Evolutionary conservation across 2,888 invertebrate species (phyloP), one percentile per base, ranked within the genome.

Genomic region (Eupithecia subumbrata): DNA sequence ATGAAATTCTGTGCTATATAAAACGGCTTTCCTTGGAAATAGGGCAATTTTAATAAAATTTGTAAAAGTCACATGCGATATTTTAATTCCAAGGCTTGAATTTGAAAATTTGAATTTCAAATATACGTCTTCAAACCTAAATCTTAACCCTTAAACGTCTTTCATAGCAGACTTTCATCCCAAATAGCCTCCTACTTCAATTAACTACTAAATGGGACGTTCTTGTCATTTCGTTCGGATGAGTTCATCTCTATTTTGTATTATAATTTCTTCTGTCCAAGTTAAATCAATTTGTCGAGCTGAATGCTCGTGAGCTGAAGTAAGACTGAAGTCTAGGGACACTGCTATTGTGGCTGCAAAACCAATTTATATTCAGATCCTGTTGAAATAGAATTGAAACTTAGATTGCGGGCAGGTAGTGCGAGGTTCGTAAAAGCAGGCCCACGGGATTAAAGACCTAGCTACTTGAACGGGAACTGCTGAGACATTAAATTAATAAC

Each of bases 331-430:
- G 66, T 86, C 85, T 84, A 84, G 84, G 80, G 76, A 89, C 84
- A 86, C 84, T 85, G 86, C 84, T 86, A 87, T 89, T 89, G 89
- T 88, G 88, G 85, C 84, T 84, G 84, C 86, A 86, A 89, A 91
- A 90, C 89, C 89, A 91, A 91, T 91, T 91, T 91, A 90, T 88
- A 90, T 91, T 91, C 89, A 89, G 89, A 88, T 90, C 86, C 86
- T 81, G 85, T 85, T 85, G 86, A 86, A 88, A 90, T 88, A 88
- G 89, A 87, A 88, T 88, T 87, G 88, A 89, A 90, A 91, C 89
- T 91, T 89, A 88, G 90, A 89, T 90, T 90, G 89, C 85, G 86
- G 84, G 81, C 85, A 87, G 88, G 87, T 87, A 85, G 84, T 82
- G 82, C 82, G 82, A 84, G 85, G 83, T 84, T 86, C 84, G 83